Evolutionary conservation across 2,797 vertebrate species (phyloP), one percentile per base, ranked within the genome.

Genomic region (Lophius americanus): DNA sequence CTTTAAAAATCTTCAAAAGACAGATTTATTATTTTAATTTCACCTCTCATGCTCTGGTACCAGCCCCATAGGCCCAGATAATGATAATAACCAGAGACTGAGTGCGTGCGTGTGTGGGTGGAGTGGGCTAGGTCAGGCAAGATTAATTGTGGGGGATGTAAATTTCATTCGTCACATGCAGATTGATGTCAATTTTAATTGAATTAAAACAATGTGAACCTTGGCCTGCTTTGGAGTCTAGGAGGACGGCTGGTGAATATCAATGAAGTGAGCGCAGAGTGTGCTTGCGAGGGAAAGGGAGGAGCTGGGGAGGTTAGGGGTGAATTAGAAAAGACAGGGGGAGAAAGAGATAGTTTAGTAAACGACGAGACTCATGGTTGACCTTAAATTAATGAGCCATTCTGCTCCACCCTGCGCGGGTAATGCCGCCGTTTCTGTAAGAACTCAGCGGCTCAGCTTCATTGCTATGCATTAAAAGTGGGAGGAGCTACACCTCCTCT

Each of bases 161-260:
- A 88, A 92, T 92, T 91, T 87, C 56, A 91, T 91, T 91, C 33
- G 82, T 91, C 89, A 92, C 85, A 86, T 82, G 83, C 85, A 87
- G 88, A 91, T 87, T 89, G 87, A 88, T 92, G 89, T 91, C 86
- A 82, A 78, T 88, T 90, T 91, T 90, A 92, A 91, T 92, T 91
- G 86, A 92, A 91, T 91, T 91, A 91, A 91, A 89, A 92, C 84
- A 89, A 89, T 81, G 87, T 89, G 88, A 90, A 87, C 85, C 76
- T 76, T 79, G 84, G 82, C 73, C 81, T 61, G 79, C 86, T 81
- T 23, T 12, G n/a, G 65, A 88, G 76, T 82, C 76, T 72, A 64
- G 68, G 83, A 83, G 87, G 82, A 88, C 85, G 65, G 79, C 78
- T 83, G 79, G 68, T 84, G 88, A 91, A 88, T 83, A 78, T 77